Conservation (phyloP, 2,797 vertebrate species). For the Botia almorhae region DNA sequence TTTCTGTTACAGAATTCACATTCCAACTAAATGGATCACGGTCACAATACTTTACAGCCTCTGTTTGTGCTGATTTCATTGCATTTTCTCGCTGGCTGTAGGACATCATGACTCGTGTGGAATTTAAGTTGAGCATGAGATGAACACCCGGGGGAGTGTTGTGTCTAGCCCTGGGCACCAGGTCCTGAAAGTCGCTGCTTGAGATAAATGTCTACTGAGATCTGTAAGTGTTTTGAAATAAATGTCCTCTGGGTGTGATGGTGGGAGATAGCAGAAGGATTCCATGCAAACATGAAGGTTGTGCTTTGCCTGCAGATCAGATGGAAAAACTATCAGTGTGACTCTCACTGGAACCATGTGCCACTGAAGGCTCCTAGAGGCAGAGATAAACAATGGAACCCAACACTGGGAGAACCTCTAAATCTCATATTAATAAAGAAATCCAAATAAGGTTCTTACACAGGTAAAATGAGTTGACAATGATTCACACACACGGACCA, state of each 20-base stretch:
- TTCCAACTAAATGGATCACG: neutral
- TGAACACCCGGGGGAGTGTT: slow-evolving; percentile 27
- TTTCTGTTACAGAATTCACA: neutral
- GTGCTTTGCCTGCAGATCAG: slow-evolving; percentile 45
- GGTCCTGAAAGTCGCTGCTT: slow-evolving; percentile 26
- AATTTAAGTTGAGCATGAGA: slow-evolving; percentile 26
- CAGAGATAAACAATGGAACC: slow-evolving; percentile 19
- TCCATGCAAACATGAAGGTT: slow-evolving; percentile 24
- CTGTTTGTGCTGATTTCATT: slow-evolving; percentile 5
- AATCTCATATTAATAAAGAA: slow-evolving; percentile 22
- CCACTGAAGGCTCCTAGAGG: slow-evolving; percentile 5
- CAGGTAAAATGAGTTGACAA: no score
- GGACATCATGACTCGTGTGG: neutral
- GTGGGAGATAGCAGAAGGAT: slow-evolving; percentile 38
- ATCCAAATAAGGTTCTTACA: slow-evolving; percentile 20
- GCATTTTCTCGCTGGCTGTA: neutral
- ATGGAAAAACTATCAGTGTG: slow-evolving; percentile 45
- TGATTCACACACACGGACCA: no score
- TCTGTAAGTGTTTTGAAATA: slow-evolving; percentile 8
- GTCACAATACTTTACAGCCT: neutral
- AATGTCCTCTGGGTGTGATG: slow-evolving; percentile 24
- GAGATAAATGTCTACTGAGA: slow-evolving; percentile 27
- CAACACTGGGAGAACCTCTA: neutral
- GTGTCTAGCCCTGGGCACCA: slow-evolving; percentile 30
- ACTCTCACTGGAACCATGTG: slow-evolving; percentile 12